Evolutionary conservation across 1,140 invertebrate species (phyloP).

Genomic region (Lordiphosa stackelbergi): DNA sequence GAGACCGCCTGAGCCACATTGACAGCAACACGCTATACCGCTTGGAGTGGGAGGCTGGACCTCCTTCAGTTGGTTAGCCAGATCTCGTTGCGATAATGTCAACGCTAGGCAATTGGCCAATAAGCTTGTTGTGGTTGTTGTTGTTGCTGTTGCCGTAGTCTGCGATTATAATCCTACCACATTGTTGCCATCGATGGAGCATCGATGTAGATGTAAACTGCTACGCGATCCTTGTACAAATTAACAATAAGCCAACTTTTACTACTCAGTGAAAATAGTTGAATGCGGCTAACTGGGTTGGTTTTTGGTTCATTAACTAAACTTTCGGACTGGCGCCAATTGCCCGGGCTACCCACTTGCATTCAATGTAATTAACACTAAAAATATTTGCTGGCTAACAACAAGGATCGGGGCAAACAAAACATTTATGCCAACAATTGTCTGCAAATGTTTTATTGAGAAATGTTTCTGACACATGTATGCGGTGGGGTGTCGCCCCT

Average conservation of each 20-base stretch:
- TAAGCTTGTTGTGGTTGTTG: constrained; percentile 56
- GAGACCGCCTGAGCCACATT: constrained; percentile 49
- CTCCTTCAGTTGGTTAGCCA: constrained; percentile 43
- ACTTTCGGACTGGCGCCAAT: constrained; percentile 49
- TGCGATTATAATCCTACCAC: constrained; percentile 65
- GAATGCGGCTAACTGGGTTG: constrained; percentile 32
- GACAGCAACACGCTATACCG: constrained; percentile 63
- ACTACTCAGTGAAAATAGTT: constrained; percentile 18
- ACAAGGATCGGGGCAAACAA: constrained; percentile 9
- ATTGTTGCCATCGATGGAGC: constrained; percentile 62
- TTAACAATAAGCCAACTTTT: constrained; percentile 61
- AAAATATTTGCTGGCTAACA: constrained; percentile 33
- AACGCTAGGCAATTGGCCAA: constrained; percentile 75
- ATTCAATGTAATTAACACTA: constrained; percentile 57
- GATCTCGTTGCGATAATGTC: constrained; percentile 67
- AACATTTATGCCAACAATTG: constrained; percentile 39
- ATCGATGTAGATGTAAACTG: constrained; percentile 65
- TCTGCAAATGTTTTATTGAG: constrained; percentile 68
- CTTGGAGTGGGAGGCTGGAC: constrained; percentile 23
- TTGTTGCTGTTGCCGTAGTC: constrained; percentile 10
- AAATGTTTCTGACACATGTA: constrained; percentile 51
- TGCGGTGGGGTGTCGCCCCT: constrained; percentile 40
- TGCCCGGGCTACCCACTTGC: constrained; percentile 1
- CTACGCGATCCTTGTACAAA: constrained; percentile 57
- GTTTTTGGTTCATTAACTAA: constrained; percentile 35